Percentiles rank a stretch among this genome's conserved stretches.
phyloP scores from a whole-genome alignment of 2,888 invertebrate species.

The Philaethria dido region DNA sequence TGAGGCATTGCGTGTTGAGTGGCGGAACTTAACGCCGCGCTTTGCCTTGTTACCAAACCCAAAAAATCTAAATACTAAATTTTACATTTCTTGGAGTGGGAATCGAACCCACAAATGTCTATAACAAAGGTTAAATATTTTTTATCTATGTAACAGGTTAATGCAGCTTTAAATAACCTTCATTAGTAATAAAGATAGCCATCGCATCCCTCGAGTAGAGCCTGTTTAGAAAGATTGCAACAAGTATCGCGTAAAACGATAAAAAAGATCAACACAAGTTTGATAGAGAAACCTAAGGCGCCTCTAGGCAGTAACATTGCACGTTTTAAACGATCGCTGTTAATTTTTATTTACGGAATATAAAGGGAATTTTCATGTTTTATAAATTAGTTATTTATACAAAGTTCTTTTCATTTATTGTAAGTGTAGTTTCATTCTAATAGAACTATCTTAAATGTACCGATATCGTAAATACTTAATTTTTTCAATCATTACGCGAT shows the following conservation, averaged over 20 bases:
- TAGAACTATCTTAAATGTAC: too few species aligned
- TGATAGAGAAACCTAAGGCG: slow-evolving; percentile 22
- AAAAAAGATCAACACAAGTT: slow-evolving; percentile 29
- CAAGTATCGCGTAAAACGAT: slow-evolving; percentile 35
- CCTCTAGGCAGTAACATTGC: neutral
- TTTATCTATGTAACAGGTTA: slow-evolving; percentile 48
- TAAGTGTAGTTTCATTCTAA: too few species aligned
- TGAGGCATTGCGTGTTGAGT: too few species aligned
- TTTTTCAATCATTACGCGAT: too few species aligned
- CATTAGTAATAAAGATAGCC: slow-evolving; percentile 57
- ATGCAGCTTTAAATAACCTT: slow-evolving; percentile 58
- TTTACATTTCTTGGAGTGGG: too few species aligned
- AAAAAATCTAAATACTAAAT: too few species aligned
- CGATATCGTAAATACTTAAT: too few species aligned
- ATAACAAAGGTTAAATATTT: slow-evolving; percentile 36
- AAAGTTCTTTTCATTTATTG: too few species aligned
- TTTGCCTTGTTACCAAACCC: too few species aligned
- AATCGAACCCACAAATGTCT: too few species aligned
- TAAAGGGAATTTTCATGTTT: neutral
- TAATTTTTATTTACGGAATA: slow-evolving; percentile 9
- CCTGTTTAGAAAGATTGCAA: slow-evolving; percentile 42
- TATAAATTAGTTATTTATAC: too few species aligned
- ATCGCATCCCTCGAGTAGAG: slow-evolving; percentile 45
- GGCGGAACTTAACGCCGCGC: too few species aligned
- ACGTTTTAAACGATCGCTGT: slow-evolving; percentile 17